Evolutionary conservation across 2,797 vertebrate species (phyloP).

Genomic region (Mus caroli): DNA sequence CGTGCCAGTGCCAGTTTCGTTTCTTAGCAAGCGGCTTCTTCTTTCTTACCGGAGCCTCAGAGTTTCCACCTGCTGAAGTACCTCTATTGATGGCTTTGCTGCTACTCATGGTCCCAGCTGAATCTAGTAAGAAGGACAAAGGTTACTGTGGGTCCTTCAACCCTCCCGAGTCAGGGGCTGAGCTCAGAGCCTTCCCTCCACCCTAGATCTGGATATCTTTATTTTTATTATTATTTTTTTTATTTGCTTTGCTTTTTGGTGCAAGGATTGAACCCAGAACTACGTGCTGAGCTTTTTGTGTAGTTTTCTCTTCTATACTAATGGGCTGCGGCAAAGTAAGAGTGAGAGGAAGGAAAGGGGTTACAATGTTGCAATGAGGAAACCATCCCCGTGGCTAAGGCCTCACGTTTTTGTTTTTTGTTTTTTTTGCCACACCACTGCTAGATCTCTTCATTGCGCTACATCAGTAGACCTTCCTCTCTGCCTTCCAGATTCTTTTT

Average conservation of each 20-base stretch:
- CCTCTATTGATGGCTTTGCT: too few species aligned
- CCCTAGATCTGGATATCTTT: neutral
- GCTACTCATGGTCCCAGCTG: neutral
- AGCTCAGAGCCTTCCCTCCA: neutral
- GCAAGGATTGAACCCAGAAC: neutral
- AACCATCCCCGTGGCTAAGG: neutral
- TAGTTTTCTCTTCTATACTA: neutral
- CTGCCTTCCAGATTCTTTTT: neutral
- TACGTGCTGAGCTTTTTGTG: neutral
- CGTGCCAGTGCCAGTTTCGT: neutral
- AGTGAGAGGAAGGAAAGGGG: neutral
- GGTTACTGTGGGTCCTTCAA: neutral
- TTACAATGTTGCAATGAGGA: neutral
- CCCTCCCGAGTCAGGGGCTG: neutral
- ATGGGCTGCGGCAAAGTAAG: too few species aligned
- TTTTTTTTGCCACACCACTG: neutral
- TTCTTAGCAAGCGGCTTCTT: neutral
- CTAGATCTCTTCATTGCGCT: neutral
- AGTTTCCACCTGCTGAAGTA: neutral
- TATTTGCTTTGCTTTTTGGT: neutral
- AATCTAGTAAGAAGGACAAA: neutral
- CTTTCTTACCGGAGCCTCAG: neutral
- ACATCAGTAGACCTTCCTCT: neutral
- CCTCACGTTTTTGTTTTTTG: too few species aligned
- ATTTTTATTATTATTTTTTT: neutral